Conservation (phyloP, 2,888 invertebrate genomes). For the Allacma fusca region DNA sequence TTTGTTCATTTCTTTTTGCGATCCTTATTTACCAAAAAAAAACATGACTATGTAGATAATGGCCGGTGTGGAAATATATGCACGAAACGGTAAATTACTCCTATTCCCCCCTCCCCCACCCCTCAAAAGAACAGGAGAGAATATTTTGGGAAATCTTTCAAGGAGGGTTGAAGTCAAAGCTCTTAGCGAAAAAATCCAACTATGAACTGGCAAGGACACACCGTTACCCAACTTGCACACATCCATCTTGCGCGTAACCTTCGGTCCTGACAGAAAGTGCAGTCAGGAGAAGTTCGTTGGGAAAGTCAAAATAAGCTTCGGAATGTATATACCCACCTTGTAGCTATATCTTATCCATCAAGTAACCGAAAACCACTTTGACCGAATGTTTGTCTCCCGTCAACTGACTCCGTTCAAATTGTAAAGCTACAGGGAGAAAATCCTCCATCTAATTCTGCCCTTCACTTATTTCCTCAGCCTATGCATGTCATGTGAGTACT, state of each 20-base stretch:
- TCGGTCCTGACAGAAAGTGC: slow-evolving; percentile 4
- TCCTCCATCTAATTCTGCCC: slow-evolving; percentile 3
- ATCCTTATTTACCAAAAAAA: neutral
- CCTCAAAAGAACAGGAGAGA: neutral
- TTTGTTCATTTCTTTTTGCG: slow-evolving; percentile 13
- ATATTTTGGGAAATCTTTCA: slow-evolving; percentile 2
- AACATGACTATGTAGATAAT: no score
- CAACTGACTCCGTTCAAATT: neutral
- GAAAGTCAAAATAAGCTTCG: neutral
- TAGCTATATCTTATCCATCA: slow-evolving; percentile 9
- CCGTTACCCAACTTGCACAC: slow-evolving; percentile 10
- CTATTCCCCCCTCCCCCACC: no score
- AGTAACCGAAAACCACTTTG: slow-evolving; percentile 19
- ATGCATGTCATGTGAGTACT: no score
- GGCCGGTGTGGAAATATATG: neutral
- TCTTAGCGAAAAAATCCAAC: neutral
- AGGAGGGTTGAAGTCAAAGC: neutral
- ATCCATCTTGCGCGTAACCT: slow-evolving; percentile 17
- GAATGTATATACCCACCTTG: neutral
- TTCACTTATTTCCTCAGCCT: no score
- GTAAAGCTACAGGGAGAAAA: neutral
- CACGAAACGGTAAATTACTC: neutral
- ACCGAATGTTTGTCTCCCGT: slow-evolving; percentile 9
- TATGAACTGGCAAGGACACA: neutral
- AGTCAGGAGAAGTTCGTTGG: neutral